Percentiles rank a stretch among this genome's conserved stretches.
Evolutionary conservation across 2,888 invertebrate genomes (phyloP).

Genomic region (Dicyrtomina minuta): DNA sequence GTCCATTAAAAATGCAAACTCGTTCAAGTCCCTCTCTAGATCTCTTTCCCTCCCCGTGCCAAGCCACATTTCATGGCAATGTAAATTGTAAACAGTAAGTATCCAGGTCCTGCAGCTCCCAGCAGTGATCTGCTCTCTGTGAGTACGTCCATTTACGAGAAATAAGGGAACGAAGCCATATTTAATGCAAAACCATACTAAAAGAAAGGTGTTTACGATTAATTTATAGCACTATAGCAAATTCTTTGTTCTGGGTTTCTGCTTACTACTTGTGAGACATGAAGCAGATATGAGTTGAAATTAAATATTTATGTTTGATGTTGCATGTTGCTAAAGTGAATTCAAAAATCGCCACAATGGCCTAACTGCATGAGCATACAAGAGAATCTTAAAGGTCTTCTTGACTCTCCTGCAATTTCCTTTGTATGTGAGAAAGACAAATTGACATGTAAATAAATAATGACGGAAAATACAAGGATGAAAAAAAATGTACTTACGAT

Average conservation of each 20-base stretch:
- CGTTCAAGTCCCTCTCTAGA: too few species aligned
- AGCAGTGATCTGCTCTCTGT: background rate
- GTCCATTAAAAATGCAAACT: background rate
- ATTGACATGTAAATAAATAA: slow-evolving; percentile 37
- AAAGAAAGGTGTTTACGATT: slow-evolving; percentile 30
- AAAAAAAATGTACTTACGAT: background rate
- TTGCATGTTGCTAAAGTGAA: too few species aligned
- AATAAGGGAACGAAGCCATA: background rate
- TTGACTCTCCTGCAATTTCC: slow-evolving; percentile 28
- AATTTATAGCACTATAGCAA: slow-evolving; percentile 20
- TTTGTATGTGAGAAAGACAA: slow-evolving; percentile 36
- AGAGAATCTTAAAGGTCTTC: slow-evolving; percentile 24
- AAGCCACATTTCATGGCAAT: too few species aligned
- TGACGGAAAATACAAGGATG: slow-evolving; percentile 23
- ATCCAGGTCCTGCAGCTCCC: too few species aligned
- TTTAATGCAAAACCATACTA: slow-evolving; percentile 16
- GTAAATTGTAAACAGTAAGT: too few species aligned
- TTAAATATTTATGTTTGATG: too few species aligned
- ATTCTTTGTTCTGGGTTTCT: slow-evolving; percentile 10
- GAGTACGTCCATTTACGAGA: background rate
- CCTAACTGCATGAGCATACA: slow-evolving; percentile 11
- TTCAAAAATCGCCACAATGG: too few species aligned
- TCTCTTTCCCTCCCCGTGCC: background rate
- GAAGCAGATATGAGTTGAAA: background rate
- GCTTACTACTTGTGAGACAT: background rate